Evolutionary conservation across 1,140 invertebrate species (phyloP).

Genomic region (Trachymyrmex cornetzi): DNA sequence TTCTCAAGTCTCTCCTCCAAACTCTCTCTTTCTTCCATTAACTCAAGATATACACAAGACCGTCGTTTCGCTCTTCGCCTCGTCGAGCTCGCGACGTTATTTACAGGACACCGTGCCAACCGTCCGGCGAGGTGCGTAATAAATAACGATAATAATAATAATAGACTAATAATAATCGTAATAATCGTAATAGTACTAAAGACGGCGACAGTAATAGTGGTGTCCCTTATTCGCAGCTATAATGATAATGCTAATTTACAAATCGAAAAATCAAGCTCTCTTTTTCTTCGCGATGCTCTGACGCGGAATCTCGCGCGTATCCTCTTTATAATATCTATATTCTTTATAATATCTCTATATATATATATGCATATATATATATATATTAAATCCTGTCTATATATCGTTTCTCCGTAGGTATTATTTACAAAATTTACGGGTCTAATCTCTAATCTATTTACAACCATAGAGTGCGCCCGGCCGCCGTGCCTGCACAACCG

Average conservation of each 20-base stretch:
- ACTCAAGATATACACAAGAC: slow-evolving; percentile 54
- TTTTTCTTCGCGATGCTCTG: slow-evolving; percentile 44
- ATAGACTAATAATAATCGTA: slow-evolving; percentile 44
- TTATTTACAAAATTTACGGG: slow-evolving; percentile 71
- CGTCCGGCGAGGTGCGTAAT: slow-evolving; percentile 64
- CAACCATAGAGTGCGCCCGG: slow-evolving; percentile 74
- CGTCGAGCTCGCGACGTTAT: slow-evolving; percentile 67
- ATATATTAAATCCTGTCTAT: slow-evolving; percentile 57
- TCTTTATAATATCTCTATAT: slow-evolving; percentile 22
- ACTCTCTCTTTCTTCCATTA: slow-evolving; percentile 37
- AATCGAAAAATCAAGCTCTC: slow-evolving; percentile 55
- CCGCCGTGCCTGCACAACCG: slow-evolving; percentile 70
- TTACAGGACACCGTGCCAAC: slow-evolving; percentile 71
- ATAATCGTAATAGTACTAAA: slow-evolving; percentile 52
- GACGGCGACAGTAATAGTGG: slow-evolving; percentile 13
- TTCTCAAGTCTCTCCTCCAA: slow-evolving; percentile 71
- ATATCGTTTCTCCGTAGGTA: slow-evolving; percentile 40
- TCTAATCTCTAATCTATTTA: slow-evolving; percentile 74
- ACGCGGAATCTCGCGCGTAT: slow-evolving; percentile 1
- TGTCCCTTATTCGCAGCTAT: slow-evolving; percentile 51
- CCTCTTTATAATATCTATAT: slow-evolving; percentile 41
- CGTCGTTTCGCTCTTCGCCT: slow-evolving; percentile 35
- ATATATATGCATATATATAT: slow-evolving; percentile 26
- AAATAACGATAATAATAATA: slow-evolving; percentile 55
- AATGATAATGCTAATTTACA: slow-evolving; percentile 63